Base-by-base conservation (phyloP, 2,113 vertebrate species). In the Smithornis capensis region DNA sequence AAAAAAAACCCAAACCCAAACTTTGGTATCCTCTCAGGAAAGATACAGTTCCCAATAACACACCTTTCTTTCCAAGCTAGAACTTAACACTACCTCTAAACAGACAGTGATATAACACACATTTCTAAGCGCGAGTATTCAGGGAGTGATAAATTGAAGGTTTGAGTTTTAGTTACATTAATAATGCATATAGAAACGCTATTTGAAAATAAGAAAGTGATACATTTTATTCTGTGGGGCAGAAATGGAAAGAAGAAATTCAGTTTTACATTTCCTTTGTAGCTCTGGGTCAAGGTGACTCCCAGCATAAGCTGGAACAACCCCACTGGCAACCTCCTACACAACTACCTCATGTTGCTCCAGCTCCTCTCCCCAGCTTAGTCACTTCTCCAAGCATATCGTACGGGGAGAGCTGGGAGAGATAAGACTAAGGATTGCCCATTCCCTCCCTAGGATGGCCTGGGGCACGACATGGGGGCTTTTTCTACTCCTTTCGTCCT, bases 131-230 rank as follows among this genome's bases (percentile, higher is more conserved):
- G 83, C 0, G 7, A 90, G 69, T 12, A 40, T 75, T 86, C 89
- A 87, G 96, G 94, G 97, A 94, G 91, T 86, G 85, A 96, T 94
- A 95, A 95, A 97, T 94, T 86, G 94, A 92, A 93, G 93, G 63
- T 89, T 64, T 70, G 73, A 80, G 91, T 44, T 92, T 96, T 95
- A 94, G 65, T 95, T 94, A 79, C 92, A 96, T 96, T 96, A 97
- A 95, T 94, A 94, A 96, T 89, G 89, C 92, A 96, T 90, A 87
- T 11, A 93, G 83, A 96, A 95, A 93, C 56, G 64, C 68, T 93
- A 86, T 93, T 87, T 89, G 90, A 87, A 96, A 96, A 94, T 82
- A 78, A 84, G 88, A 90, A 96, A 90, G 88, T 65, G 73, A 90
- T 87, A 87, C 89, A 73, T 90, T 96, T 93, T 93, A 90, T 71